Conservation (phyloP, 1,140 invertebrate genomes). For the Dinothrombium tinctorium region DNA sequence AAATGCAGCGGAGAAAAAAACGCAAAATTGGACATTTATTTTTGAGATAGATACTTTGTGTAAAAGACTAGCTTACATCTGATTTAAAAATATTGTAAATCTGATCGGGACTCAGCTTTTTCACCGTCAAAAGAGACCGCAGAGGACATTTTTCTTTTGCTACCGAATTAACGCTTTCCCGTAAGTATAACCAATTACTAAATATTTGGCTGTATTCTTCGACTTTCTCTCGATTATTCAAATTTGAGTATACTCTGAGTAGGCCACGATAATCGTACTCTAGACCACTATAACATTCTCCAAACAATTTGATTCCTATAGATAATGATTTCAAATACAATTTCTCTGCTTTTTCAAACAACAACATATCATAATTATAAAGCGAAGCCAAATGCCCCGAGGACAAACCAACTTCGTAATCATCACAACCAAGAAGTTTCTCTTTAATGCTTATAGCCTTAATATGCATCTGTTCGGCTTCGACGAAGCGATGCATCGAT, state of each 20-base stretch:
- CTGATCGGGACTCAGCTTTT: too few species aligned
- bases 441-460: slow-evolving; percentile 76
- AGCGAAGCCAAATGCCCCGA: slow-evolving; percentile 72
- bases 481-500: slow-evolving; percentile 58
- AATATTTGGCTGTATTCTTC: slow-evolving; percentile 41
- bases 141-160: background rate
- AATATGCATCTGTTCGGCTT: slow-evolving; percentile 68
- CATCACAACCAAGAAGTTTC: slow-evolving; percentile 49
- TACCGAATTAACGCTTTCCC: slow-evolving; percentile 15
- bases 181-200: slow-evolving; percentile 39
- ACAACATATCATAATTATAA: slow-evolving; percentile 78
- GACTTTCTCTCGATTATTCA: slow-evolving; percentile 40
- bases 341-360: slow-evolving; percentile 54
- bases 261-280: slow-evolving; percentile 79
- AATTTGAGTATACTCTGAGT: slow-evolving; percentile 48
- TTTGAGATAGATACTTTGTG: too few species aligned
- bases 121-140: too few species aligned
- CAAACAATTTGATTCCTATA: slow-evolving; percentile 64
- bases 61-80: too few species aligned
- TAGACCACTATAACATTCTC: slow-evolving; percentile 61
- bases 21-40: too few species aligned
- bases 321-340: slow-evolving; percentile 61
- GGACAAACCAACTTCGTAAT: slow-evolving; percentile 75
- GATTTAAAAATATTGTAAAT: too few species aligned
- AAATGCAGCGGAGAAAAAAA: too few species aligned